Percentiles rank a stretch among this genome's conserved stretches.
Conservation (phyloP, 2,797 vertebrate genomes). For the Halcyon chelicuti region DNA sequence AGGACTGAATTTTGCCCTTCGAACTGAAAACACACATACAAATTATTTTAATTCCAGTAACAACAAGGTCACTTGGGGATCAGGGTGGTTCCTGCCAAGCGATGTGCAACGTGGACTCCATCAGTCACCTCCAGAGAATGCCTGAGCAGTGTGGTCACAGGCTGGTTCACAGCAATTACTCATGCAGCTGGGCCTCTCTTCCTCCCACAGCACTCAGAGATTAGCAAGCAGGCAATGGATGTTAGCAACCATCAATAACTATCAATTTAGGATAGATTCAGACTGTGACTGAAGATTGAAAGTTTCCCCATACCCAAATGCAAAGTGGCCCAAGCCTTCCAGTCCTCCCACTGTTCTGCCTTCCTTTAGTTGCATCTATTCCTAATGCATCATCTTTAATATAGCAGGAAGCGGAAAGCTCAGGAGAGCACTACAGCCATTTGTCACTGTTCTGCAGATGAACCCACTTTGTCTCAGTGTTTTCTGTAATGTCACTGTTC, state of each 20-base stretch:
- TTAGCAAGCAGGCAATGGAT: not conserved
- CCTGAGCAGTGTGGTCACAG: not conserved
- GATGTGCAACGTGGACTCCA: not conserved
- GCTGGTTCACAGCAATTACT: not conserved
- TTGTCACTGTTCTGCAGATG: not conserved
- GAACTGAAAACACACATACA: not conserved
- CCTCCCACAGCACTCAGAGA: not conserved
- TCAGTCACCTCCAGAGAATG: not conserved
- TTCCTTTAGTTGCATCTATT: not conserved
- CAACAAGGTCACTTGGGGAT: not conserved
- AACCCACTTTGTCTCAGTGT: not conserved
- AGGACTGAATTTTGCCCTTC: not conserved
- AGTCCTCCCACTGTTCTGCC: not conserved
- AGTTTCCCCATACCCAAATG: not conserved
- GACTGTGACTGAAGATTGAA: not conserved
- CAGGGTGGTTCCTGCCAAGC: not conserved
- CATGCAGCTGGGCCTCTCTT: not conserved
- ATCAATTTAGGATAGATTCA: slow-evolving; percentile 29
- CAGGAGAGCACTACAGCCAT: not conserved
- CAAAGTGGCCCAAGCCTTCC: not conserved
- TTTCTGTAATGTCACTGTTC: not conserved
- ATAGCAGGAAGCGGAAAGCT: not conserved
- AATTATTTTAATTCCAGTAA: not conserved
- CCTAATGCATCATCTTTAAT: not conserved
- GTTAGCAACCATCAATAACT: slow-evolving; percentile 26